These are phyloP conservation scores for Larimichthys crocea DNA, from an alignment of 2,113 vertebrate species.

Conservation along the genomic window DNA sequence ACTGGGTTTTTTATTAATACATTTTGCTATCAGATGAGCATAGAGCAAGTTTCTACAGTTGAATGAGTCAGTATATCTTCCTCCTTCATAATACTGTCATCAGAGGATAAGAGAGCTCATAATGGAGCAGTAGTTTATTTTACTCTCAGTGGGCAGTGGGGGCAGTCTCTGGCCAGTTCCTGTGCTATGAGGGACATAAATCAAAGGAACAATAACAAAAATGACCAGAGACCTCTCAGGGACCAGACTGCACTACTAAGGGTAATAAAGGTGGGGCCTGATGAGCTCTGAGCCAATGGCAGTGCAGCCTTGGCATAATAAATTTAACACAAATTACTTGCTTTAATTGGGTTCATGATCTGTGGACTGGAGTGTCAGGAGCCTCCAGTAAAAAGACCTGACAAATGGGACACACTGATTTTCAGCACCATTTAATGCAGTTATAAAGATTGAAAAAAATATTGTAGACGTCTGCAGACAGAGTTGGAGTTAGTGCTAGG, in stretches of 20 bases:
- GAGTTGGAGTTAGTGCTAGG: conserved; percentile 64
- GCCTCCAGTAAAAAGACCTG: conserved; percentile 77
- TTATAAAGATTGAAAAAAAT: conserved; percentile 79
- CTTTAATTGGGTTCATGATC: conserved; percentile 85
- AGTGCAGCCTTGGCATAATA: conserved; percentile 55
- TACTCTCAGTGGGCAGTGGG: conserved; percentile 59
- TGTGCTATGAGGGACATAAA: conserved; percentile 74
- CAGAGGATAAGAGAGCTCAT: conserved; percentile 60
- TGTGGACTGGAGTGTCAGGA: conserved; percentile 75
- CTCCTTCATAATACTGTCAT: conserved; percentile 62
- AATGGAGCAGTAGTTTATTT: conserved; percentile 67
- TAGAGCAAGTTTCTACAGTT: conserved; percentile 16
- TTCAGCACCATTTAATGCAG: conserved; percentile 67
- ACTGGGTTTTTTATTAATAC: conserved; percentile 13
- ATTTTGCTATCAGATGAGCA: conserved; percentile 37
- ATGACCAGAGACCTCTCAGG: conserved; percentile 63
- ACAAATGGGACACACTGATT: conserved; percentile 75
- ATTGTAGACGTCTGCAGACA: conserved; percentile 64
- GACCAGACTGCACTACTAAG: conserved; percentile 43
- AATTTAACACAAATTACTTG: conserved; percentile 82
- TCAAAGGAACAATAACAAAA: conserved; percentile 81
- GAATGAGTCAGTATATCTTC: conserved; percentile 52
- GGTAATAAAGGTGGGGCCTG: conserved; percentile 68
- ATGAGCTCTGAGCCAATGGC: conserved; percentile 72
- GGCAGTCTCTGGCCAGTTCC: conserved; percentile 56